A percentile compares a stretch with the other conserved stretches of the same genome.
These are phyloP conservation scores for Cephalopholis sonnerati DNA, from an alignment of 2,113 vertebrate genomes.

Conservation along the genomic window DNA sequence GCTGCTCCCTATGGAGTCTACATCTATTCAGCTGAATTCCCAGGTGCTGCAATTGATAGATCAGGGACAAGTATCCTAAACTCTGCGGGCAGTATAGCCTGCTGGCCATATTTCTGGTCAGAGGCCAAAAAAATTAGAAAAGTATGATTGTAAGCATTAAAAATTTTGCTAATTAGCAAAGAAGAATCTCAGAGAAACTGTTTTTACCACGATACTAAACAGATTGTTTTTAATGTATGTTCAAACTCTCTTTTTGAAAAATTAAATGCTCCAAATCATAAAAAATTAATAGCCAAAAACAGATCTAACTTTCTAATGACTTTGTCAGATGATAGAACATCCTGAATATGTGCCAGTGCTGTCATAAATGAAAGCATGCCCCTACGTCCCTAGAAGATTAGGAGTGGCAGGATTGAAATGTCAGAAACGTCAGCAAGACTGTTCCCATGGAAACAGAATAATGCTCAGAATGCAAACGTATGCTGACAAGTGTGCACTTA, in stretches of 20 bases:
- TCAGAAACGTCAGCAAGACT: constrained; percentile 3
- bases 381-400: background rate
- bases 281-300: background rate
- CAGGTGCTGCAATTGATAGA: background rate
- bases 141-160: too few relatives aligned
- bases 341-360: background rate
- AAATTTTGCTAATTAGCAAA: background rate
- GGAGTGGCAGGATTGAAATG: constrained; percentile 11
- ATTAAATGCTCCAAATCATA: background rate
- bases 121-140: too few relatives aligned
- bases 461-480: constrained; percentile 6
- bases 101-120: background rate
- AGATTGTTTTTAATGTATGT: background rate
- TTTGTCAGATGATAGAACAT: background rate
- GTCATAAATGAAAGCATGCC: background rate
- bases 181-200: too few relatives aligned
- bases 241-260: background rate
- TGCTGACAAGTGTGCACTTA: background rate
- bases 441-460: constrained; percentile 38
- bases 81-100: background rate
- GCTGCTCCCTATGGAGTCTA: background rate
- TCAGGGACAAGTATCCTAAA: background rate
- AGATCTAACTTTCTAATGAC: background rate
- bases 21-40: background rate
- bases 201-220: too few relatives aligned